Evolutionary conservation across 2,888 invertebrate genomes (phyloP).

Genomic region (Dynastes grantii): DNA sequence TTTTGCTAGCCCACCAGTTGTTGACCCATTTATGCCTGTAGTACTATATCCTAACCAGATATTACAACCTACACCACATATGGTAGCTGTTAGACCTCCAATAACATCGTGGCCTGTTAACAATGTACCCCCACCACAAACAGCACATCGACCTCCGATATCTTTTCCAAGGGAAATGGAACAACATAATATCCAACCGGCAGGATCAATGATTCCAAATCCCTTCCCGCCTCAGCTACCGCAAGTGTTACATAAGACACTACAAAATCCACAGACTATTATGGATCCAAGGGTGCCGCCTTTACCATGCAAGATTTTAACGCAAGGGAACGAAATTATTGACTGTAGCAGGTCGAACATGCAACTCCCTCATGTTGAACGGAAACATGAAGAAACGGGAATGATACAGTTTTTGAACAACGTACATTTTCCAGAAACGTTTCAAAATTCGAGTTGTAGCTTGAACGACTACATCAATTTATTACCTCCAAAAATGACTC

Average conservation of each 20-base stretch:
- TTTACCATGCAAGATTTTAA: conserved; percentile 36
- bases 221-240: conserved; percentile 37
- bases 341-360: conserved; percentile 33
- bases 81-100: conserved; percentile 56
- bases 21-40: conserved; percentile 45
- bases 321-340: conserved; percentile 40
- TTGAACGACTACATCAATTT: conserved; percentile 62
- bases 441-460: conserved; percentile 52
- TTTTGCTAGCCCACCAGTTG: conserved; percentile 49
- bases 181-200: conserved; percentile 29
- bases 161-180: conserved; percentile 50
- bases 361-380: conserved; percentile 26
- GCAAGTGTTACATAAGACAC: conserved; percentile 41
- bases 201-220: conserved; percentile 37
- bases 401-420: conserved; percentile 75
- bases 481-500: conserved; percentile 73
- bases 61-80: conserved; percentile 50
- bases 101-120: conserved; percentile 57
- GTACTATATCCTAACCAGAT: conserved; percentile 51
- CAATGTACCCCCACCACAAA: conserved; percentile 53
- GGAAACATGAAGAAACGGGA: conserved; percentile 62
- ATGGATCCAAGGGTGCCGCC: conserved; percentile 39
- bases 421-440: conserved; percentile 73
- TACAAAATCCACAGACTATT: conserved; percentile 34
- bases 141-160: conserved; percentile 50